A percentile compares a stretch with the other conserved stretches of the same genome.
phyloP scores from a whole-genome alignment of 2,888 invertebrate genomes.

The Drosophila fungiperda region DNA sequence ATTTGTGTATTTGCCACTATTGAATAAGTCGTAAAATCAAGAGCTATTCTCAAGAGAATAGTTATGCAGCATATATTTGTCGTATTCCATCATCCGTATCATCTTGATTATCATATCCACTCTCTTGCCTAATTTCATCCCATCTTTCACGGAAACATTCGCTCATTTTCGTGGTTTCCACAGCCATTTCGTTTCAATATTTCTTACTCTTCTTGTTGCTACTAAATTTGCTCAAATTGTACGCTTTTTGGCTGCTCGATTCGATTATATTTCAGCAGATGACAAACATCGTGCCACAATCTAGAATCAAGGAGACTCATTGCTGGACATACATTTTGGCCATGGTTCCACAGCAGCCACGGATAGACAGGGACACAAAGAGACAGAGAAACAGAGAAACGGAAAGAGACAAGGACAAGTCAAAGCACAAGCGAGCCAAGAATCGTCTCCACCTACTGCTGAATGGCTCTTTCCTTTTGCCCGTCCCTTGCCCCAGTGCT shows the following conservation, averaged over 20 bases:
- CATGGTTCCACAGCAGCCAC: conserved; percentile 33
- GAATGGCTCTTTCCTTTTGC: conserved; percentile 29
- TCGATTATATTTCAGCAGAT: conserved; percentile 80
- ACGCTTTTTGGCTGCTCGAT: conserved; percentile 63
- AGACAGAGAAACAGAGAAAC: not conserved
- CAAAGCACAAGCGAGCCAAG: conserved; percentile 61
- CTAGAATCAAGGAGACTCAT: conserved; percentile 27
- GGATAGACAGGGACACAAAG: conserved; percentile 3
- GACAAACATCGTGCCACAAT: conserved; percentile 71
- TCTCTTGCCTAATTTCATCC: conserved; percentile 15
- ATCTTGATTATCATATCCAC: conserved; percentile 39
- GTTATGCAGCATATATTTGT: conserved; percentile 4
- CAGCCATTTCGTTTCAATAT: conserved; percentile 52
- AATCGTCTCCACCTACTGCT: conserved; percentile 46
- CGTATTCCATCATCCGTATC: conserved; percentile 23
- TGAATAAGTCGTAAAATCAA: conserved; percentile 6
- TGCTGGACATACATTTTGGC: conserved; percentile 42
- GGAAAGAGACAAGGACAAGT: conserved; percentile 35
- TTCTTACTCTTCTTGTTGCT: conserved; percentile 35
- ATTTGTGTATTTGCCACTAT: not conserved
- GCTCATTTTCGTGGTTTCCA: conserved; percentile 54
- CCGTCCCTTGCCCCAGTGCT: conserved; percentile 24
- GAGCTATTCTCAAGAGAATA: conserved; percentile 1
- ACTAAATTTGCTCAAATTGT: conserved; percentile 61
- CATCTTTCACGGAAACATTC: conserved; percentile 17